These are phyloP conservation scores for Eurytoma californica DNA, from an alignment of 2,888 invertebrate species.

Conservation along the genomic window DNA sequence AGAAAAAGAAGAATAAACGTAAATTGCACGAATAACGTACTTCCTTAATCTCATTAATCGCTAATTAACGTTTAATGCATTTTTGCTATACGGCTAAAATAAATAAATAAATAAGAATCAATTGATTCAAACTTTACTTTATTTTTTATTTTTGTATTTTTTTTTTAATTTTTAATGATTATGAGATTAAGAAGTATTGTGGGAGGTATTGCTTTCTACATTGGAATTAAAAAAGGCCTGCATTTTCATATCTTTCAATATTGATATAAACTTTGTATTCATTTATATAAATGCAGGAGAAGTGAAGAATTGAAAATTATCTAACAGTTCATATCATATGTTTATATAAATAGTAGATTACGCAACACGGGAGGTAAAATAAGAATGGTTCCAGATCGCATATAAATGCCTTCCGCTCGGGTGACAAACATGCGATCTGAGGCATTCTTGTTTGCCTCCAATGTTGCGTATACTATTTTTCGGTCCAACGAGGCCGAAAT, in stretches of 20 bases:
- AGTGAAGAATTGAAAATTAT: conserved; percentile 26
- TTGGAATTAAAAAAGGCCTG: conserved; percentile 34
- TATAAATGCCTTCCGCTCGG: too few species aligned
- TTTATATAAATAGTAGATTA: too few species aligned
- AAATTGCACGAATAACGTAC: conserved; percentile 35
- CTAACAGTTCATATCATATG: conserved; percentile 47
- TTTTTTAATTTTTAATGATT: conserved; percentile 30
- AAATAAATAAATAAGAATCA: conserved; percentile 28
- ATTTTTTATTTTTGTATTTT: conserved; percentile 20
- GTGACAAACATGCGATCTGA: too few species aligned
- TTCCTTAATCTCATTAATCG: conserved; percentile 52
- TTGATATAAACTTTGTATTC: conserved; percentile 46
- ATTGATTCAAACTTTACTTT: conserved; percentile 21
- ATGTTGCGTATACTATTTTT: too few species aligned
- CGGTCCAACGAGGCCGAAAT: too few species aligned
- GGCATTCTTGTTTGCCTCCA: too few species aligned
- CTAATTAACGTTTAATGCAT: conserved; percentile 13
- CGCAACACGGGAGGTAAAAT: too few species aligned
- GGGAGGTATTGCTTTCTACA: conserved; percentile 39
- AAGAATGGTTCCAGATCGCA: too few species aligned
- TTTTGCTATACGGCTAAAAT: conserved; percentile 10
- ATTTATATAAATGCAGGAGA: conserved; percentile 35
- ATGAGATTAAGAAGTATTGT: conserved; percentile 48
- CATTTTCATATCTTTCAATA: conserved; percentile 44
- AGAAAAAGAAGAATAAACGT: conserved; percentile 70